Evolutionary conservation across 2,888 invertebrate species (phyloP), one percentile per base, ranked within the genome.

Genomic region (Cheilosia impressa): DNA sequence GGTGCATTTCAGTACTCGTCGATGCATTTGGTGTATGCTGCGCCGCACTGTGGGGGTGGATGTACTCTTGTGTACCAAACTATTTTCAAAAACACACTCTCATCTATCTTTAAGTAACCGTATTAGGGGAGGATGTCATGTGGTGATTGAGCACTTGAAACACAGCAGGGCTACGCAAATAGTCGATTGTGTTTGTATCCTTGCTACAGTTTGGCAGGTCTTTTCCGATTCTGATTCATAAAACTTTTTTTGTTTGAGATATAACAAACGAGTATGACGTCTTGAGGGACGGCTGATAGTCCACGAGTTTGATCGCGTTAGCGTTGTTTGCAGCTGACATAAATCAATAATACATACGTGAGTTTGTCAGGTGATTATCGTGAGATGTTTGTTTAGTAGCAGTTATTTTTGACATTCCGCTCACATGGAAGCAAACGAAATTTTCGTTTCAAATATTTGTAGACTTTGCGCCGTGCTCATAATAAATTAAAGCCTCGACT

Each of bases 111-210:
- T 65, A 57, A 75, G 55, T 38, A 38, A 45, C 55, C 22, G 55
- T 65, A 65, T 75, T 60, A 52, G 75, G 52, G 75, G 75, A 66
- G 58, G 66, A 76, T 66, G 66, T 31, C 58, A 58, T 52, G 17
- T 31, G 50, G 41, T 68, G 50, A 58, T 76, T 76, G 31, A 76
- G 31, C 34, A 66, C 50, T 58, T 58, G 58, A 24, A 66, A 62
- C 15, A 15, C 15, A 15, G 15, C 2, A 63, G 45, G 53, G 24
- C 41, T 41, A 66, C 57, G 47, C 10, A 73, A 62, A 45, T 60
- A 27, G 19, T 41, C 9, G 52, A 45, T 7, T 52, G 31, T n/a
- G 0, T 34, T 62, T 73, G 45, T 43, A 22, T 13, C 31, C 43
- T 19, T 62, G 50, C 53, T 60, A 43, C 52, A 52, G 7, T 45